These are phyloP conservation scores for Pachycephala philippinensis DNA, from an alignment of 2,113 vertebrate species.

Conservation along the genomic window DNA sequence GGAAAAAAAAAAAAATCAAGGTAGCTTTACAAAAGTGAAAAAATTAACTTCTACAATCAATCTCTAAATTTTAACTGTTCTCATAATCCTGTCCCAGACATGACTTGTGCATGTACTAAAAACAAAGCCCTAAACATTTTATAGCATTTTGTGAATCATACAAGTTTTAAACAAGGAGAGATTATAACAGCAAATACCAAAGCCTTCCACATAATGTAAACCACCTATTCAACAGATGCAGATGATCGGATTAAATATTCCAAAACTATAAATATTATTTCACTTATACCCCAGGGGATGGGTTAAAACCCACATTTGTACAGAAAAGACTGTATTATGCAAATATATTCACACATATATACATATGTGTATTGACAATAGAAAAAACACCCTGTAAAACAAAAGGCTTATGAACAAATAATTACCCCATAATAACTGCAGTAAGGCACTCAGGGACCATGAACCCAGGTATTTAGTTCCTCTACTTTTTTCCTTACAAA, in stretches of 20 bases:
- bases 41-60: not conserved
- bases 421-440: not conserved
- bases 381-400: not conserved
- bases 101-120: not conserved
- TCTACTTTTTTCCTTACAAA: not conserved
- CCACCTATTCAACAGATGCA: not conserved
- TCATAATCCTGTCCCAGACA: not conserved
- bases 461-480: not conserved
- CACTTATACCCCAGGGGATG: not conserved
- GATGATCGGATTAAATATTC: not conserved
- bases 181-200: not conserved
- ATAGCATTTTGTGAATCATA: not conserved
- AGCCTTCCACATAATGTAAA: not conserved
- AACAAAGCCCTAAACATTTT: not conserved
- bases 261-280: not conserved
- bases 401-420: not conserved
- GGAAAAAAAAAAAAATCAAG: not conserved
- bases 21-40: not conserved
- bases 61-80: not conserved
- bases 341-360: not conserved
- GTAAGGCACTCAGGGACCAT: not conserved
- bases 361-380: not conserved
- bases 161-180: not conserved
- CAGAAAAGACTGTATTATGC: not conserved
- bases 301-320: not conserved